phyloP scores from a whole-genome alignment of 2,888 invertebrate genomes.

The Eupithecia subfuscata region DNA sequence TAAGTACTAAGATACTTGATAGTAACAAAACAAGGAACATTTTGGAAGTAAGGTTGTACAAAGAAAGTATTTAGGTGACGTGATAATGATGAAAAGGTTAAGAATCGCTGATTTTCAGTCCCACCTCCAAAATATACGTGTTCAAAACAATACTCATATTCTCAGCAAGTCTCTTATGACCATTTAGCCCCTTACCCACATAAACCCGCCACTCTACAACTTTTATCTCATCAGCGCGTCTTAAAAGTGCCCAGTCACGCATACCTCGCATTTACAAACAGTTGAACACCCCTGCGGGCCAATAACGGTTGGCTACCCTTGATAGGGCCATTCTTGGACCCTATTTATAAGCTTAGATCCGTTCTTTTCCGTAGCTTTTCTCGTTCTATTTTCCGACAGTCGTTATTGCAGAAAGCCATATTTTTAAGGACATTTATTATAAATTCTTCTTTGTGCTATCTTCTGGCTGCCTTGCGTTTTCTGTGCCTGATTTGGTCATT shows the following conservation, averaged over 20 bases:
- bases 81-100: too few species aligned
- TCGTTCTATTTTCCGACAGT: neutral
- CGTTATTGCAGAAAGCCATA: neutral
- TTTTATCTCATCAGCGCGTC: constrained; percentile 47
- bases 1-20: too few species aligned
- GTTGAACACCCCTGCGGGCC: constrained; percentile 33
- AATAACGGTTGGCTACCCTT: constrained; percentile 20
- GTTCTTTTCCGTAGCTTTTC: neutral
- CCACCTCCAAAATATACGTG: neutral
- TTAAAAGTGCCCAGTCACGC: constrained; percentile 58
- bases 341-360: neutral
- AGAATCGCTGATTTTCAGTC: too few species aligned
- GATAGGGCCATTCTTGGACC: neutral
- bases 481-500: too few species aligned
- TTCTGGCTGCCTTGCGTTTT: too few species aligned
- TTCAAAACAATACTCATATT: neutral
- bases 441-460: too few species aligned
- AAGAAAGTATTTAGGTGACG: too few species aligned
- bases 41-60: too few species aligned
- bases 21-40: too few species aligned
- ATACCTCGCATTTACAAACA: constrained; percentile 48
- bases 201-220: constrained; percentile 34
- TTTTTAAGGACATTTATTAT: too few species aligned
- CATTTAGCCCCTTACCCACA: constrained; percentile 19
- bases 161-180: constrained; percentile 3